These are phyloP conservation scores for Drosophila infuscata DNA, from an alignment of 2,888 invertebrate genomes.

Conservation along the genomic window DNA sequence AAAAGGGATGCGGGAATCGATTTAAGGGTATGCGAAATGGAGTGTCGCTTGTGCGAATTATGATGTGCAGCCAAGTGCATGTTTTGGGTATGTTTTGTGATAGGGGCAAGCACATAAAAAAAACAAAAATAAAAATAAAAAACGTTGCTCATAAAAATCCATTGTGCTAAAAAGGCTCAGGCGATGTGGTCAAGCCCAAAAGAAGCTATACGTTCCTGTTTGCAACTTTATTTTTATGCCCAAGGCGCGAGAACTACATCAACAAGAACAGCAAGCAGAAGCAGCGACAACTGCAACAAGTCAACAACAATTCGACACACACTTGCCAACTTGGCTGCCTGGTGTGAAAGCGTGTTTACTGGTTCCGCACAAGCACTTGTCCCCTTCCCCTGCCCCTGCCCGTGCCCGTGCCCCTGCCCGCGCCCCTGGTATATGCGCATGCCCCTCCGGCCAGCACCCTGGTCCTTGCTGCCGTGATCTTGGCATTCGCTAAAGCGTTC, in stretches of 20 bases:
- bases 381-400: background rate
- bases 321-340: slow-evolving; percentile 69
- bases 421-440: background rate
- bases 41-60: slow-evolving; percentile 54
- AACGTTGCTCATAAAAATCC: slow-evolving; percentile 56
- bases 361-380: slow-evolving; percentile 14
- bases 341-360: slow-evolving; percentile 77
- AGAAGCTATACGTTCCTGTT: slow-evolving; percentile 45
- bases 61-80: slow-evolving; percentile 75
- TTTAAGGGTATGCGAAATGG: slow-evolving; percentile 1
- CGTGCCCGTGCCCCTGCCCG: background rate
- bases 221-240: slow-evolving; percentile 75
- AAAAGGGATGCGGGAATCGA: background rate
- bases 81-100: slow-evolving; percentile 51
- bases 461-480: slow-evolving; percentile 9
- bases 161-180: slow-evolving; percentile 40
- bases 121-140: slow-evolving; percentile 6
- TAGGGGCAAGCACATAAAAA: slow-evolving; percentile 51
- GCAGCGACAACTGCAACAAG: slow-evolving; percentile 73
- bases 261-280: slow-evolving; percentile 40
- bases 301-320: slow-evolving; percentile 78
- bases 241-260: slow-evolving; percentile 61
- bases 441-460: slow-evolving; percentile 4
- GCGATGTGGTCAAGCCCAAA: slow-evolving; percentile 23
- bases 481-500: slow-evolving; percentile 75